phyloP scores from a whole-genome alignment of 2,113 vertebrate species.

The Pseudorectes ferrugineus region DNA sequence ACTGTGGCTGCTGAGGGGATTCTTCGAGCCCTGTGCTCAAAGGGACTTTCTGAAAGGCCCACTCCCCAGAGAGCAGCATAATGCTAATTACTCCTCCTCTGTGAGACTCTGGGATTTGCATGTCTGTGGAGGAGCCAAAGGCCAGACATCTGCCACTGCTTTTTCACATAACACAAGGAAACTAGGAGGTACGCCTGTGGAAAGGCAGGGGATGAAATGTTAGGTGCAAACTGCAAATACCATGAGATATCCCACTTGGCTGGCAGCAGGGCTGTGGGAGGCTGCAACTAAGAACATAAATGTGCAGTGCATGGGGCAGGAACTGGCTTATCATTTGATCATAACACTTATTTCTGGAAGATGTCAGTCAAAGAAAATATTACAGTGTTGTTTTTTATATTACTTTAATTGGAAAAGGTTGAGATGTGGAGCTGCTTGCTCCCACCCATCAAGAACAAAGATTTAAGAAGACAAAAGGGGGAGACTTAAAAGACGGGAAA shows the following conservation, averaged over 20 bases:
- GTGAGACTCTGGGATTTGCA: neutral
- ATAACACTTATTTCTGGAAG: constrained; percentile 5
- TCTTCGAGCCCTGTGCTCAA: neutral
- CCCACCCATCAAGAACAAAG: constrained; percentile 44
- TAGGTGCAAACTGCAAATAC: neutral
- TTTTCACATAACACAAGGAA: neutral
- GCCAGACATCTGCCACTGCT: neutral
- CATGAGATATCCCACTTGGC: neutral
- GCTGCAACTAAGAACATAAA: neutral
- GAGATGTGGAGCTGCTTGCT: neutral
- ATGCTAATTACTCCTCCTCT: neutral
- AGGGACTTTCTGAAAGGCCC: neutral
- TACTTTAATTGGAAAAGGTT: constrained; percentile 38
- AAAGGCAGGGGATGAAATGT: neutral
- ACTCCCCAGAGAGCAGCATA: neutral
- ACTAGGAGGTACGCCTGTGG: neutral
- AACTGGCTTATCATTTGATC: constrained; percentile 22
- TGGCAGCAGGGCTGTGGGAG: neutral
- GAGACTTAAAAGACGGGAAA: neutral
- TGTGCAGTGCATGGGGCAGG: neutral
- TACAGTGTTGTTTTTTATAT: neutral
- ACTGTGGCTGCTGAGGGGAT: neutral
- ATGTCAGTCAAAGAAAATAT: constrained; percentile 37
- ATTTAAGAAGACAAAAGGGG: neutral
- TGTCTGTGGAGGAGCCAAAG: neutral